phyloP scores from a whole-genome alignment of 2,797 vertebrate species.

The Poeciliopsis turneri region DNA sequence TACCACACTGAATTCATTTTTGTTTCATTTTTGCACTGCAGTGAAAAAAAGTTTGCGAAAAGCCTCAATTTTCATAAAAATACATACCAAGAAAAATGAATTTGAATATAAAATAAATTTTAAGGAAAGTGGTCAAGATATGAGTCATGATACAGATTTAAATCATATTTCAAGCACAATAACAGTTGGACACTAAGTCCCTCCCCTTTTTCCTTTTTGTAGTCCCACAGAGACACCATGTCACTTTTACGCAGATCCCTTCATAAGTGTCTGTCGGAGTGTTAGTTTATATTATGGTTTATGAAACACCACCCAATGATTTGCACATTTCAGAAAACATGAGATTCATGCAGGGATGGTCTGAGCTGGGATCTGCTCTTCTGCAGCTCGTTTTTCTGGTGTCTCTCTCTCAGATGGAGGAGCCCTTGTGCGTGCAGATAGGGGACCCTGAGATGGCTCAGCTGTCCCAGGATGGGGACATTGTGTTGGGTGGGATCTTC shows the following conservation, averaged over 20 bases:
- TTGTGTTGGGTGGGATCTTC: constrained; percentile 76
- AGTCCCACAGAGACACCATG: neutral
- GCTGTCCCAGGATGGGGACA: constrained; percentile 73
- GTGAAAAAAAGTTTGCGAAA: neutral
- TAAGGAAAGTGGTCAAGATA: neutral
- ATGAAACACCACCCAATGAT: constrained; percentile 14
- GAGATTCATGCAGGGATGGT: constrained; percentile 45
- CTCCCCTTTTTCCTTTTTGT: neutral
- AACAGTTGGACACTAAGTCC: neutral
- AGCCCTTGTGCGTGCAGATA: constrained; percentile 52
- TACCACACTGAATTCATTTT: neutral
- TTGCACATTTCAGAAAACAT: constrained; percentile 24
- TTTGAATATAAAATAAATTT: neutral
- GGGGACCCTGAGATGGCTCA: constrained; percentile 65
- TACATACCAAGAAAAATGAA: neutral
- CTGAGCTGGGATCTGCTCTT: constrained; percentile 47
- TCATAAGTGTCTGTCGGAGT: constrained; percentile 49
- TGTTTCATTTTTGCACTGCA: neutral
- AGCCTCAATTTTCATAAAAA: neutral
- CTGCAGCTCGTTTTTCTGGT: constrained; percentile 58
- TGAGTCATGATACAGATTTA: neutral
- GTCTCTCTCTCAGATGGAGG: constrained; percentile 55
- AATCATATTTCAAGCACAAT: neutral
- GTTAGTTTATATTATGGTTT: neutral
- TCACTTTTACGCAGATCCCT: neutral